These are phyloP conservation scores for Poecilia velifera DNA, from an alignment of 2,797 vertebrate genomes.

Conservation along the genomic window DNA sequence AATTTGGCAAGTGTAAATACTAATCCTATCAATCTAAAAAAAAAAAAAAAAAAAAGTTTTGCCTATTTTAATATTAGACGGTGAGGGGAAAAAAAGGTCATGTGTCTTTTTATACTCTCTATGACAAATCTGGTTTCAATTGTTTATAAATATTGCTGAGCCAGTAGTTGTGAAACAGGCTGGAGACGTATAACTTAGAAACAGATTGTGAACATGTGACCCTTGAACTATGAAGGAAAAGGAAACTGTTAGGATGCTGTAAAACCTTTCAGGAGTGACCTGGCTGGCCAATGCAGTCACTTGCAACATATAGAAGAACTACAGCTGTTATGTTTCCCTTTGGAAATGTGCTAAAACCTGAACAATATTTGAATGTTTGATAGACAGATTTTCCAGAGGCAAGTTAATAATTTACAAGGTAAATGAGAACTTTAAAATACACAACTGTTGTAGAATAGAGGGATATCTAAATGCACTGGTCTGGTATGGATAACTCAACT, in stretches of 20 bases:
- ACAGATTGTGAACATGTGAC: slow-evolving; percentile 68
- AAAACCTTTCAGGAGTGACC: slow-evolving; percentile 51
- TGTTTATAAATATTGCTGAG: neutral
- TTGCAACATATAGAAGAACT: slow-evolving; percentile 13
- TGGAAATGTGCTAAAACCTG: neutral
- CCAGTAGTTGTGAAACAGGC: slow-evolving; percentile 46
- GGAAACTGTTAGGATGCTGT: slow-evolving; percentile 32
- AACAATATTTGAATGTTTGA: neutral
- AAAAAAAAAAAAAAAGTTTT: neutral
- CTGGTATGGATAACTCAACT: neutral
- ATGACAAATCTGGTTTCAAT: slow-evolving; percentile 7
- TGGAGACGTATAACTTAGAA: slow-evolving; percentile 51
- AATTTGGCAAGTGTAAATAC: neutral
- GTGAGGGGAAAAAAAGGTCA: neutral
- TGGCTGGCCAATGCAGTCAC: slow-evolving; percentile 40
- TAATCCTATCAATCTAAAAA: neutral
- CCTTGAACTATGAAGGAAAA: slow-evolving; percentile 14
- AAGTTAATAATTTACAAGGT: neutral
- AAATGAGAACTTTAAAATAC: neutral
- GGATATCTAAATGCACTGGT: neutral
- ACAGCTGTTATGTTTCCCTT: neutral
- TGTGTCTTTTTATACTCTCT: neutral
- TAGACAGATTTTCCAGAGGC: neutral
- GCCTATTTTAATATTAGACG: neutral
- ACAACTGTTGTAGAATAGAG: neutral